A percentile compares a stretch with the other conserved stretches of the same genome.
These are phyloP conservation scores for Pitangus sulphuratus DNA, from an alignment of 2,797 vertebrate species.

Conservation along the genomic window DNA sequence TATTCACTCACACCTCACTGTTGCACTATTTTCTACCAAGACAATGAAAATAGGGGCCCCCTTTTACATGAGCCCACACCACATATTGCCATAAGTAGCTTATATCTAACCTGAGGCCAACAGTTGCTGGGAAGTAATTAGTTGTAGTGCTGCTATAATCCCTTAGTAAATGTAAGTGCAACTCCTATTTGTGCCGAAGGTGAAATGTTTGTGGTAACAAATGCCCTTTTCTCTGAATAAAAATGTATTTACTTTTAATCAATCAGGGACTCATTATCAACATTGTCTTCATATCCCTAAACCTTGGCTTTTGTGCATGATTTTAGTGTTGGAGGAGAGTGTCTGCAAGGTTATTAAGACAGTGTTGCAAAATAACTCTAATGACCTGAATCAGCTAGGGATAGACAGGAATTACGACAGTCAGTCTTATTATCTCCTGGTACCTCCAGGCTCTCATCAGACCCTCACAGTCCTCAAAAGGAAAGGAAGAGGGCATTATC, in stretches of 20 bases:
- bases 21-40: slow-evolving; percentile 42
- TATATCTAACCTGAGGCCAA: slow-evolving; percentile 73
- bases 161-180: slow-evolving; percentile 74
- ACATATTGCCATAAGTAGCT: slow-evolving; percentile 61
- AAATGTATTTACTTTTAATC: slow-evolving; percentile 81
- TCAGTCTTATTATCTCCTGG: neutral
- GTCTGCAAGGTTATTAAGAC: slow-evolving; percentile 68
- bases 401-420: neutral
- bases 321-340: slow-evolving; percentile 20
- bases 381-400: slow-evolving; percentile 62
- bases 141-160: slow-evolving; percentile 70
- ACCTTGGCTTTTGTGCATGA: slow-evolving; percentile 61
- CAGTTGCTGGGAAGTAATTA: slow-evolving; percentile 82
- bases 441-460: neutral
- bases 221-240: slow-evolving; percentile 77
- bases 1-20: neutral
- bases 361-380: slow-evolving; percentile 67
- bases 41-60: neutral
- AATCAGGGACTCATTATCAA: slow-evolving; percentile 79
- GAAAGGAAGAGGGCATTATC: neutral
- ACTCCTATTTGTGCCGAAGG: slow-evolving; percentile 74
- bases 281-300: slow-evolving; percentile 73
- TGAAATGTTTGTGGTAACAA: slow-evolving; percentile 80
- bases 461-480: neutral
- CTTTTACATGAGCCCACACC: slow-evolving; percentile 58